Evolutionary conservation across 2,113 vertebrate species (phyloP).

Genomic region (Lathamus discolor): DNA sequence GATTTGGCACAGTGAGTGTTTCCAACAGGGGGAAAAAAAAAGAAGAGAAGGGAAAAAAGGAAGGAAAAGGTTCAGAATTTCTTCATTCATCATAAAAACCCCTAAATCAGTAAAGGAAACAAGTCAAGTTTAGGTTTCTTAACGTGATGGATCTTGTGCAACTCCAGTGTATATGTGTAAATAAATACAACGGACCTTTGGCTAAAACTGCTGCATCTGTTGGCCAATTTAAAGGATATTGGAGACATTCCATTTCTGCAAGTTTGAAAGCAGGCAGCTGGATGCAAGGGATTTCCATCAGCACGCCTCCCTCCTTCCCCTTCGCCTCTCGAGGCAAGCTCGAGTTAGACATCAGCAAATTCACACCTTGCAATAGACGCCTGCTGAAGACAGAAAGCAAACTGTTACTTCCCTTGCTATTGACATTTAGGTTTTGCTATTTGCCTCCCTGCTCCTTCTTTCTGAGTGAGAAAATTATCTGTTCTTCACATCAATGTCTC

Average conservation of each 20-base stretch:
- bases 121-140: neutral
- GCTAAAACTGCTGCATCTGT: neutral
- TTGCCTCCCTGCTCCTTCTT: neutral
- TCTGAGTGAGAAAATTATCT: slow-evolving; percentile 18
- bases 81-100: neutral
- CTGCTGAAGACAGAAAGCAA: slow-evolving; percentile 15
- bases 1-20: neutral
- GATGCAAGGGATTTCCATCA: neutral
- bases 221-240: neutral
- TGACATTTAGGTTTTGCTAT: slow-evolving; percentile 1
- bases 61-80: neutral
- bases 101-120: neutral
- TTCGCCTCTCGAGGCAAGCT: neutral
- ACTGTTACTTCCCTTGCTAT: neutral
- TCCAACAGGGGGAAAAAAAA: neutral
- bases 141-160: neutral
- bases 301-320: neutral
- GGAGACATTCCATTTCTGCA: neutral
- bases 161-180: neutral
- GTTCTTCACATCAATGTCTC: neutral
- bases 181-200: neutral
- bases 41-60: no score
- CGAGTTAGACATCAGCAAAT: neutral
- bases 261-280: neutral
- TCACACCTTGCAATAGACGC: neutral